Percentiles rank a stretch among this genome's conserved stretches.
Evolutionary conservation across 2,888 invertebrate genomes (phyloP).

Genomic region (Allacma fusca): DNA sequence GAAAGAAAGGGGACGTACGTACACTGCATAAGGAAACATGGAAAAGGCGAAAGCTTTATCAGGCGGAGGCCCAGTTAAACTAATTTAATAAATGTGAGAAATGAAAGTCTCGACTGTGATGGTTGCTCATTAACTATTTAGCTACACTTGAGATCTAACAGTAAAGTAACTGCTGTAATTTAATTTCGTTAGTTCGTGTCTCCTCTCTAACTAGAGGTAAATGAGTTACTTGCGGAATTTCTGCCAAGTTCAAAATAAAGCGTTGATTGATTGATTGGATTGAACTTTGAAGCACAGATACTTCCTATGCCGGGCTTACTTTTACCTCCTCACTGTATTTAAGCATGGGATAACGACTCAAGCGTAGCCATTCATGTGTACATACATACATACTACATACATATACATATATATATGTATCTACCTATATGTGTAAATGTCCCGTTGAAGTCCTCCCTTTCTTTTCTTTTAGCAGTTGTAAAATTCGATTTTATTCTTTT

Average conservation of each 20-base stretch:
- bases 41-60: slow-evolving; percentile 10
- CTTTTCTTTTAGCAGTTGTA: no score
- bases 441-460: no score
- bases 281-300: slow-evolving; percentile 35
- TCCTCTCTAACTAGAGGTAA: slow-evolving; percentile 43
- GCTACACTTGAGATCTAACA: slow-evolving; percentile 38
- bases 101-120: slow-evolving; percentile 36
- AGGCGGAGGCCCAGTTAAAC: slow-evolving; percentile 22
- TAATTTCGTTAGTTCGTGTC: slow-evolving; percentile 45
- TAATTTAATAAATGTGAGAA: slow-evolving; percentile 39
- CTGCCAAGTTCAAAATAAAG: slow-evolving; percentile 43
- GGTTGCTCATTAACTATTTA: slow-evolving; percentile 47
- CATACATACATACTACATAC: no score
- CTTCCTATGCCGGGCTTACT: background rate
- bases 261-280: slow-evolving; percentile 47
- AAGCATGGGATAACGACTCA: no score
- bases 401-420: no score
- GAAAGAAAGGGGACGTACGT: background rate
- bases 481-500: no score
- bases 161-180: slow-evolving; percentile 41
- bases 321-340: no score
- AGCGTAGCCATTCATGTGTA: no score
- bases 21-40: background rate
- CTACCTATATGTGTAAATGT: no score
- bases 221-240: slow-evolving; percentile 38